Conservation (phyloP, 2,888 invertebrate genomes). For the Lutraria lutraria region DNA sequence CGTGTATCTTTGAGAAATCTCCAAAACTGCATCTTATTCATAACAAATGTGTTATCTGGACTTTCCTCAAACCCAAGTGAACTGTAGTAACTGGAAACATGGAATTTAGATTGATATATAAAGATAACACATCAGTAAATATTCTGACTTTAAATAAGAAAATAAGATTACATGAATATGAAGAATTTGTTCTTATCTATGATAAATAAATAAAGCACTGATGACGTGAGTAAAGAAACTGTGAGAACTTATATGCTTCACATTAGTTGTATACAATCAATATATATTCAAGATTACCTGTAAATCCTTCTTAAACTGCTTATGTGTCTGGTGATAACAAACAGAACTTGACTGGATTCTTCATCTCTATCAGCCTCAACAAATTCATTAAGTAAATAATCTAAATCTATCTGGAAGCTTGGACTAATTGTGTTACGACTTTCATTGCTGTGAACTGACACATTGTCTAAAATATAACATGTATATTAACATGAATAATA, state of each 20-base stretch:
- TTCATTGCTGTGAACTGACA: constrained; percentile 85
- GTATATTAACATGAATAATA: background rate
- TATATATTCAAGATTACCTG: constrained; percentile 67
- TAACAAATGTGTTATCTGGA: constrained; percentile 86
- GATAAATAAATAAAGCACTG: too few relatives aligned
- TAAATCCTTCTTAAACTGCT: constrained; percentile 84
- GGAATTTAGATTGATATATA: background rate
- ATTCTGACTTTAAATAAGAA: too few relatives aligned
- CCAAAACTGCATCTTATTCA: constrained; percentile 87
- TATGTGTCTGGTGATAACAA: constrained; percentile 85
- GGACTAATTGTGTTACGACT: constrained; percentile 86
- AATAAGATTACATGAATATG: too few relatives aligned
- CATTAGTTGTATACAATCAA: too few relatives aligned
- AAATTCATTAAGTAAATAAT: constrained; percentile 82
- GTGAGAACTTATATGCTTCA: too few relatives aligned
- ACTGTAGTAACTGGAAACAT: constrained; percentile 83
- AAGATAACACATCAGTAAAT: too few relatives aligned
- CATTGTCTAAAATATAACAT: constrained; percentile 76
- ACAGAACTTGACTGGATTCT: constrained; percentile 85
- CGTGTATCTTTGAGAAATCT: constrained; percentile 86
- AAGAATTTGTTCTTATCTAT: too few relatives aligned
- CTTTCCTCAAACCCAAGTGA: constrained; percentile 84
- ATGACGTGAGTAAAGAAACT: too few relatives aligned
- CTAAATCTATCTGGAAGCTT: constrained; percentile 86
- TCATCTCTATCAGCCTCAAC: constrained; percentile 83